These are phyloP conservation scores for Anguilla marmorata DNA, from an alignment of 2,797 vertebrate species.

Conservation along the genomic window DNA sequence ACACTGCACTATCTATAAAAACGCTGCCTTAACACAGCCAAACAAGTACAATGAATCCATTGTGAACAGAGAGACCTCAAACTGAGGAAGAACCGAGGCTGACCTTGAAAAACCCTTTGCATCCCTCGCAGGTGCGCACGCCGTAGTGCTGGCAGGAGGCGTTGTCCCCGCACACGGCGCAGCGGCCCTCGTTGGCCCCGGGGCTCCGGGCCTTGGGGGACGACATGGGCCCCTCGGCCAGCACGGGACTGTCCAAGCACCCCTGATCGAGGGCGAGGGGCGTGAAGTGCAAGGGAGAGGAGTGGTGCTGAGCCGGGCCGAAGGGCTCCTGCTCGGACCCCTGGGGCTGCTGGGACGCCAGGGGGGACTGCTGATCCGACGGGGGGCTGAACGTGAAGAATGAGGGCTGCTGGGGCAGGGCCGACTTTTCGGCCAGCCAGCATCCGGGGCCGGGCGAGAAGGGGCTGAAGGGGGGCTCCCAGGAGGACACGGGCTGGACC, in stretches of 20 bases:
- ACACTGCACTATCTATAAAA: not conserved
- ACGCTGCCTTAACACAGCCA: not conserved
- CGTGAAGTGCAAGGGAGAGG: conserved; percentile 67
- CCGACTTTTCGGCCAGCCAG: conserved; percentile 76
- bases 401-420: conserved; percentile 75
- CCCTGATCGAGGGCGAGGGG: conserved; percentile 71
- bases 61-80: not conserved
- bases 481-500: conserved; percentile 72
- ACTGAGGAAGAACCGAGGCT: not conserved
- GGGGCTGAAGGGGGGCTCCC: conserved; percentile 85
- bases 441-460: conserved; percentile 76
- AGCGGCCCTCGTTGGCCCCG: conserved; percentile 80
- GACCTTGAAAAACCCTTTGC: conserved; percentile 91
- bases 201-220: conserved; percentile 75
- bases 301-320: conserved; percentile 58
- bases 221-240: conserved; percentile 67
- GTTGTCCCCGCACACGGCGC: conserved; percentile 94
- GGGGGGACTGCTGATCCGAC: conserved; percentile 64
- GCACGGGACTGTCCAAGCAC: conserved; percentile 69
- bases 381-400: conserved; percentile 74
- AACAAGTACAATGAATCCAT: not conserved
- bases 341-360: conserved; percentile 61
- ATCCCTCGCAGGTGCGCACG: conserved; percentile 91
- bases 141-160: conserved; percentile 97
- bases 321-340: conserved; percentile 59